Conservation (phyloP, 1,140 invertebrate genomes). For the Eubasilissa regina region DNA sequence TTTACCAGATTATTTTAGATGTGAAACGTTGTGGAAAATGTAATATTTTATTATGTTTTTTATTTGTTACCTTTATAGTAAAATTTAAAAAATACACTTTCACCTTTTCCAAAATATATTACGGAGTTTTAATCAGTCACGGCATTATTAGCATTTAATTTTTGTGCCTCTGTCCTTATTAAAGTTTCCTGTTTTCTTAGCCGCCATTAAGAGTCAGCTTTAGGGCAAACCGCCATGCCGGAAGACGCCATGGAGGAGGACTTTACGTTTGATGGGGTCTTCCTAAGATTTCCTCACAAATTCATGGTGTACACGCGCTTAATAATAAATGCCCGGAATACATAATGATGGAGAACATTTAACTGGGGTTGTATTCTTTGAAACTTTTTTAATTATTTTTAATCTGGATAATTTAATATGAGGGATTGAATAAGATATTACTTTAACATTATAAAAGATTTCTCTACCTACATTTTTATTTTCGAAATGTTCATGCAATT, state of each 20-base stretch:
- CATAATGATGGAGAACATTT: slow-evolving; percentile 23
- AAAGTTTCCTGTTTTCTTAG: slow-evolving; percentile 11
- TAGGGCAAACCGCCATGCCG: neutral
- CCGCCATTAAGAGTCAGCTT: neutral
- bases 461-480: too few species aligned
- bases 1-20: too few species aligned
- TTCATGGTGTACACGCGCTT: slow-evolving; percentile 16
- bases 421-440: slow-evolving; percentile 1
- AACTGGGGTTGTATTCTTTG: neutral
- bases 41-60: too few species aligned
- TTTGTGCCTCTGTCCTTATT: neutral
- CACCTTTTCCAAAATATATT: too few species aligned
- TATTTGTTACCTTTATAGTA: too few species aligned
- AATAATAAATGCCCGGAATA: slow-evolving; percentile 22
- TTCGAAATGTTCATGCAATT: too few species aligned
- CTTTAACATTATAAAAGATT: too few species aligned
- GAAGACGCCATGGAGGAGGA: neutral
- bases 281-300: slow-evolving; percentile 10
- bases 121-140: too few species aligned
- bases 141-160: too few species aligned
- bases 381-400: slow-evolving; percentile 27
- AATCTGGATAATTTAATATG: neutral
- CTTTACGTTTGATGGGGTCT: neutral
- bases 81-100: too few species aligned
- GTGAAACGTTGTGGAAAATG: too few species aligned